phyloP scores from a whole-genome alignment of 1,140 invertebrate genomes.

The Heliconius himera region DNA sequence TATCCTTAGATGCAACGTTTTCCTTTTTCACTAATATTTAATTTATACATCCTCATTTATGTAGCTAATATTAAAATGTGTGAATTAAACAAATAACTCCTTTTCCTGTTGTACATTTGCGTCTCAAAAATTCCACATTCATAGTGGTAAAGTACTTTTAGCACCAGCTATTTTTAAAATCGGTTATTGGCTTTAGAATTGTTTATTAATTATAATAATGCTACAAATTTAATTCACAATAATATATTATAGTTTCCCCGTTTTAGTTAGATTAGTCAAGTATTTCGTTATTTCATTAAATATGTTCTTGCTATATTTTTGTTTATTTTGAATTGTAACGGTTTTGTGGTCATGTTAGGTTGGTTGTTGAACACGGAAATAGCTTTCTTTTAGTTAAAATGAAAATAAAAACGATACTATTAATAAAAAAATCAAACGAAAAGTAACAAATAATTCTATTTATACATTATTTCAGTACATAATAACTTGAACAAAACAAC shows the following conservation, averaged over 20 bases:
- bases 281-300: background rate
- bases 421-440: too few relatives aligned
- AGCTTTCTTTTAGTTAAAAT: too few relatives aligned
- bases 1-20: background rate
- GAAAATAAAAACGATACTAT: too few relatives aligned
- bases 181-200: conserved; percentile 19
- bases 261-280: background rate
- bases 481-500: too few relatives aligned
- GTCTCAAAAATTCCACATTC: conserved; percentile 27
- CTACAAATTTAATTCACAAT: conserved; percentile 30
- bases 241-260: conserved; percentile 25
- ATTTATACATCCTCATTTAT: background rate
- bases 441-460: too few relatives aligned
- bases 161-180: conserved; percentile 16
- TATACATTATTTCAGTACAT: too few relatives aligned
- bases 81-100: background rate
- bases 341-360: background rate
- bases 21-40: background rate
- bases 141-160: conserved; percentile 17
- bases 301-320: background rate
- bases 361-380: too few relatives aligned
- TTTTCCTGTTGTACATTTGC: conserved; percentile 34
- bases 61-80: background rate
- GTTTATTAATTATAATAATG: conserved; percentile 15
- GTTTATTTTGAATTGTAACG: background rate